Percentiles rank a stretch among this genome's conserved stretches.
These are phyloP conservation scores for Oreotrochilus melanogaster DNA, from an alignment of 2,113 vertebrate species.

Conservation along the genomic window DNA sequence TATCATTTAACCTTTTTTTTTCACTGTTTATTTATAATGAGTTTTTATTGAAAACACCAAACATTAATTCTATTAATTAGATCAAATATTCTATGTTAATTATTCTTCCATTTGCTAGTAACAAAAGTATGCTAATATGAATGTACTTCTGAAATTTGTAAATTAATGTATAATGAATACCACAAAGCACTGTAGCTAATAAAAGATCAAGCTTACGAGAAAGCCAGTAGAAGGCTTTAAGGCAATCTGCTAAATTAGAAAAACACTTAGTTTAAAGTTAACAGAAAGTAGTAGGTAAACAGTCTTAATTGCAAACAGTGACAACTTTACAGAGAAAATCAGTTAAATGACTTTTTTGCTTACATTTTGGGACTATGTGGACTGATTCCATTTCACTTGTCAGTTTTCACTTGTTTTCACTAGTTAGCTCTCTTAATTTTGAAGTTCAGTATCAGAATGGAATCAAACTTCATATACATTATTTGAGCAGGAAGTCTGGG, in stretches of 20 bases:
- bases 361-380: neutral
- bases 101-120: constrained; percentile 42
- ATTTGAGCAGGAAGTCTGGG: neutral
- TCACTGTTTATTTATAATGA: neutral
- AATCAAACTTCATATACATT: neutral
- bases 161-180: constrained; percentile 31
- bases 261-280: constrained; percentile 11
- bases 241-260: constrained; percentile 30
- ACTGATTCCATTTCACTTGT: neutral
- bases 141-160: constrained; percentile 44
- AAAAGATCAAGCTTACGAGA: constrained; percentile 56
- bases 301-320: neutral
- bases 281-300: constrained; percentile 22
- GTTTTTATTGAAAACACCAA: constrained; percentile 37
- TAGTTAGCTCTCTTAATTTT: neutral
- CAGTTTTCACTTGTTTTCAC: neutral
- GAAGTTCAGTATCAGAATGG: neutral
- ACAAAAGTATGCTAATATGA: constrained; percentile 60
- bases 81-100: constrained; percentile 64
- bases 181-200: constrained; percentile 35
- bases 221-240: constrained; percentile 30
- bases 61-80: constrained; percentile 50
- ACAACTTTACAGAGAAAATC: neutral
- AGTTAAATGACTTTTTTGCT: neutral
- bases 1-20: neutral